A percentile compares a stretch with the other conserved stretches of the same genome.
Evolutionary conservation across 2,888 invertebrate genomes (phyloP).

Genomic region (Corbicula japonica): DNA sequence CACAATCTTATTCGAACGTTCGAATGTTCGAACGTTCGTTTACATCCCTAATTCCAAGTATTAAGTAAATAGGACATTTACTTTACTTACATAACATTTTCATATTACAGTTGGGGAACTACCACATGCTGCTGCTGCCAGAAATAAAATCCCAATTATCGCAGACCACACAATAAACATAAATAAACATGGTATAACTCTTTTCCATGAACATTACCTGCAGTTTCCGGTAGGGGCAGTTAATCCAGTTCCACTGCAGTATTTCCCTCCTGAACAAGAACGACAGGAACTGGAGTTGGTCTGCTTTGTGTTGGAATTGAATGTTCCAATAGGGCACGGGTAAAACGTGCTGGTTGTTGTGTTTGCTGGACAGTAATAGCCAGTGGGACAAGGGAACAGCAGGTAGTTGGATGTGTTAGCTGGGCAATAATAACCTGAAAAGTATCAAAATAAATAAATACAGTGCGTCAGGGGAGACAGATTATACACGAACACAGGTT

Average conservation of each 20-base stretch:
- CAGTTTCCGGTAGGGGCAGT: constrained; percentile 78
- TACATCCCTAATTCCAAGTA: no score
- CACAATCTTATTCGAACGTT: no score
- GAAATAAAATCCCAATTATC: no score
- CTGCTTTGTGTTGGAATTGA: constrained; percentile 73
- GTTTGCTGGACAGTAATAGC: constrained; percentile 83
- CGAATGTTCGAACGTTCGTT: no score
- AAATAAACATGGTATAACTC: not conserved
- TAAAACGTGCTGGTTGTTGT: constrained; percentile 74
- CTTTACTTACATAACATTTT: no score
- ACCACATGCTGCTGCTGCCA: no score
- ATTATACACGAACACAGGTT: no score
- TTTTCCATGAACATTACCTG: constrained; percentile 68
- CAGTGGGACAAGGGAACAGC: constrained; percentile 81
- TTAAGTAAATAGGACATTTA: no score
- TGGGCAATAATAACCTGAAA: constrained; percentile 82
- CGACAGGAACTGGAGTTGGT: constrained; percentile 73
- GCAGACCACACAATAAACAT: no score
- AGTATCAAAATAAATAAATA: not conserved
- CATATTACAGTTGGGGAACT: no score
- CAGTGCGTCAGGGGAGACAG: no score
- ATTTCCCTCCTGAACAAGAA: constrained; percentile 76
- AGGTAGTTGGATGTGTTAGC: constrained; percentile 80
- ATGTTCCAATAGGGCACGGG: constrained; percentile 80
- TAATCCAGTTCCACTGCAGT: constrained; percentile 77